Base-by-base conservation (phyloP, 2,797 vertebrate genomes). In the Pampus argenteus region DNA sequence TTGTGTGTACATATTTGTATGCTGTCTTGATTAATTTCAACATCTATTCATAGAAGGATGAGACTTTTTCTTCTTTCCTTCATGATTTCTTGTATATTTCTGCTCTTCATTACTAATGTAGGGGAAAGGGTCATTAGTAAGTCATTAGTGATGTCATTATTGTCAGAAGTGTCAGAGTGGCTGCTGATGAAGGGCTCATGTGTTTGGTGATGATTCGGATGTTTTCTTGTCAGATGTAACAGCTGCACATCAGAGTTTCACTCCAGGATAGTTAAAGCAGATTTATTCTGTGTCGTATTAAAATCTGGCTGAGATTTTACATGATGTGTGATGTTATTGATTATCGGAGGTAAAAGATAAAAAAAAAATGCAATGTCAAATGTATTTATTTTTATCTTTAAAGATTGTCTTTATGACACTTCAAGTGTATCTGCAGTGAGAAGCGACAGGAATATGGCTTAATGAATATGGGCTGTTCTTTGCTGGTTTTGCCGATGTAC, bases 91-190 rank as follows among this genome's bases (percentile, higher is more conserved):
- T 34, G 42, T 54, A 9, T 29, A n/a, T 56, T 66, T 17, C 48
- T 36, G 59, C 52, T 72, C 13, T 22, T 70, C 48, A 66, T 79
- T 40, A 63, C 70, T 71, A 64, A 72, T 70, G 78, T 26, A 52
- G 44, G n/a, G 48, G 26, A 56, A 31, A 29, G 29, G 62, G 13
- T 77, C 64, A 79, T 84, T 66, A 80, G 67, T 34, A n/a, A 69
- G 69, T 66, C 66, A 61, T 74, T 72, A 79, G 76, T 77, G 70
- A 79, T 71, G 81, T 74, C 74, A 75, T 28, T 26, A 52, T 20
- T 29, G 64, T 75, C 79, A 64, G 47, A 65, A 66, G 66, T 48
- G 66, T 71, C 48, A 77, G 52, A 25, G 58, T 7, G 60, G 44
- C 66, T 63, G 74, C 63, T 57, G 68, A 78, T 47, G 58, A 28